Evolutionary conservation across 2,888 invertebrate species (phyloP).

Genomic region (Lepidocyrtoides sp.): DNA sequence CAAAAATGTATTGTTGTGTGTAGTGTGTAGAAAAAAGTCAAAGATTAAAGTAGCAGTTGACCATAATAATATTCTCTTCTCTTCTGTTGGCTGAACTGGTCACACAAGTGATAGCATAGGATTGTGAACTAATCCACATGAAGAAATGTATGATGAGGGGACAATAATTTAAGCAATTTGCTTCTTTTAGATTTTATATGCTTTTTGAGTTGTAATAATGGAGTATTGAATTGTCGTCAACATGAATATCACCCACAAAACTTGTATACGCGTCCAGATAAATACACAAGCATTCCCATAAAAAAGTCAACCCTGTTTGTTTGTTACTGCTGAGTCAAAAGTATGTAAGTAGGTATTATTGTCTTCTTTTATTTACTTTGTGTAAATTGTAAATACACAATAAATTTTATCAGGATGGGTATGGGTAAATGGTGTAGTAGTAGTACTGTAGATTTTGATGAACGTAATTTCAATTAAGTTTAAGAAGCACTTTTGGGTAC

Average conservation of each 20-base stretch:
- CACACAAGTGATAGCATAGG: constrained; percentile 39
- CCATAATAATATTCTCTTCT: background rate
- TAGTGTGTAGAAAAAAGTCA: background rate
- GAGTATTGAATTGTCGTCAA: constrained; percentile 38
- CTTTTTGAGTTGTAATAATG: constrained; percentile 2
- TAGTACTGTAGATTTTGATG: background rate
- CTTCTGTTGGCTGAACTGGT: constrained; percentile 46
- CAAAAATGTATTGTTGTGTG: too few species aligned
- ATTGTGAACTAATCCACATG: background rate
- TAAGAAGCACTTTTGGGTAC: background rate
- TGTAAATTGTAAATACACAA: background rate
- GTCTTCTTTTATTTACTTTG: background rate
- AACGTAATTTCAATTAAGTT: constrained; percentile 45
- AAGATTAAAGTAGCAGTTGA: constrained; percentile 35
- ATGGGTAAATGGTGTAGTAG: constrained; percentile 48
- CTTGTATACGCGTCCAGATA: background rate
- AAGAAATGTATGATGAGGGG: background rate
- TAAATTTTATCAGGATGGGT: constrained; percentile 23
- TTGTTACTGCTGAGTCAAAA: background rate
- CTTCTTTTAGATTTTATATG: constrained; percentile 16
- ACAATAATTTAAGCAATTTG: constrained; percentile 63
- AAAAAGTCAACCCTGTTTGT: background rate
- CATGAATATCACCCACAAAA: background rate
- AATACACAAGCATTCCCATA: background rate
- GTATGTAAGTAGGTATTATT: constrained; percentile 8